Percentiles rank a stretch among this genome's conserved stretches.
Evolutionary conservation across 2,797 vertebrate genomes (phyloP).

Genomic region (Austrolebias charrua): DNA sequence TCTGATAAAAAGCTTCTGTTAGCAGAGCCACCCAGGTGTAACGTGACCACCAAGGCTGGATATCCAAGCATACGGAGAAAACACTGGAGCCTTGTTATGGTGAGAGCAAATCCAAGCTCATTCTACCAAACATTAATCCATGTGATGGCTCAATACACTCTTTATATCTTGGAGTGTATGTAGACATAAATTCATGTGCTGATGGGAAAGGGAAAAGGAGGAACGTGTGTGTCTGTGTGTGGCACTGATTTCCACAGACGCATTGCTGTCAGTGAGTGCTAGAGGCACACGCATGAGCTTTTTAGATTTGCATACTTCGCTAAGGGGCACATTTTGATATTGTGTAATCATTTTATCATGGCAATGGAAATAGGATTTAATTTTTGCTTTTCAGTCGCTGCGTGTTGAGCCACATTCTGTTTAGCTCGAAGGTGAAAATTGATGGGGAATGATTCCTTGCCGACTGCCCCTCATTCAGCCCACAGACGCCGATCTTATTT

Average conservation of each 20-base stretch:
- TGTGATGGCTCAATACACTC: slow-evolving; percentile 70
- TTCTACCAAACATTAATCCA: slow-evolving; percentile 64
- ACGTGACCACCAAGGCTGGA: slow-evolving; percentile 61
- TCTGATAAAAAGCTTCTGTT: slow-evolving; percentile 79
- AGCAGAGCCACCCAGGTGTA: slow-evolving; percentile 78
- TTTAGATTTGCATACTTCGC: slow-evolving; percentile 55
- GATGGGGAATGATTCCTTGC: slow-evolving; percentile 61
- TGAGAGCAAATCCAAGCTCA: slow-evolving; percentile 61
- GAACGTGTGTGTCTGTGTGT: slow-evolving; percentile 17
- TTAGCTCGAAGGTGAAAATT: slow-evolving; percentile 54
- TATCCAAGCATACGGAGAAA: slow-evolving; percentile 57
- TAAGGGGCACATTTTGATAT: slow-evolving; percentile 58
- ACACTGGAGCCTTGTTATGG: slow-evolving; percentile 59
- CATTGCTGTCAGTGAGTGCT: slow-evolving; percentile 37
- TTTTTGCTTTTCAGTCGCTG: slow-evolving; percentile 51
- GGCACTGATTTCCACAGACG: slow-evolving; percentile 37
- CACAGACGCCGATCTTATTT: slow-evolving; percentile 76
- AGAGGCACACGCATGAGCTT: slow-evolving; percentile 50
- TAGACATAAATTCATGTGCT: slow-evolving; percentile 31
- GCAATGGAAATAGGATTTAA: slow-evolving; percentile 70
- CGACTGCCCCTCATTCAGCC: slow-evolving; percentile 53
- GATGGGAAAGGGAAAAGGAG: slow-evolving; percentile 21
- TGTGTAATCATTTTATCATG: slow-evolving; percentile 73
- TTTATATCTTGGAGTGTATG: slow-evolving; percentile 50
- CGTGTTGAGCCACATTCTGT: slow-evolving; percentile 48